Percentiles rank a stretch among this genome's conserved stretches.
Conservation (phyloP, 2,113 vertebrate genomes). For the Gopherus flavomarginatus region DNA sequence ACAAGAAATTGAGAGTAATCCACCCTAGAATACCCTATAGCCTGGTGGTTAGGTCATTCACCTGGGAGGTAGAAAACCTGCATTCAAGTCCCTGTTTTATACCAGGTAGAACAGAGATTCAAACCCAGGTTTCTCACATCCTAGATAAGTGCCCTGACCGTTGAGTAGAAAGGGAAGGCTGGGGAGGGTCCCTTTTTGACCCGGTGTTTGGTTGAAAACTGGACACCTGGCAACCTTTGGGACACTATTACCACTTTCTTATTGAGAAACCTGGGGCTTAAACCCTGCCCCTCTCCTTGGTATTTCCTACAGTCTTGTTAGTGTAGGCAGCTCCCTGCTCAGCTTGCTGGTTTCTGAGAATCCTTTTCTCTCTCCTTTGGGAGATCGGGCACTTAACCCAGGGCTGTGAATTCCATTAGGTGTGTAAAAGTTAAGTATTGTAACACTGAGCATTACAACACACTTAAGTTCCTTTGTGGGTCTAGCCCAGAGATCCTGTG, state of each 20-base stretch:
- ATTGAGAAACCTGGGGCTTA: background rate
- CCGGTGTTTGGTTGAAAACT: too few relatives aligned
- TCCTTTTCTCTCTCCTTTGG: background rate
- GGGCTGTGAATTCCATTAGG: background rate
- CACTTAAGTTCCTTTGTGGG: background rate
- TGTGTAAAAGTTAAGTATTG: background rate
- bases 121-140: background rate
- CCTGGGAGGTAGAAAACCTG: background rate
- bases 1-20: background rate
- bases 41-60: background rate
- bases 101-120: background rate
- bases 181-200: too few relatives aligned
- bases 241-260: background rate
- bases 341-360: background rate
- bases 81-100: background rate
- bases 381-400: background rate
- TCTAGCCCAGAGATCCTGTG: background rate
- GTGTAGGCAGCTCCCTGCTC: too few relatives aligned
- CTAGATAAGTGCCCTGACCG: background rate
- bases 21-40: background rate
- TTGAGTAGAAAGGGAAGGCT: too few relatives aligned
- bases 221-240: too few relatives aligned
- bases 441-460: background rate
- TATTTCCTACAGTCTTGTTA: background rate
- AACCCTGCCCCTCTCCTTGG: background rate